phyloP scores from a whole-genome alignment of 2,888 invertebrate species.

The Sycophila texana region DNA sequence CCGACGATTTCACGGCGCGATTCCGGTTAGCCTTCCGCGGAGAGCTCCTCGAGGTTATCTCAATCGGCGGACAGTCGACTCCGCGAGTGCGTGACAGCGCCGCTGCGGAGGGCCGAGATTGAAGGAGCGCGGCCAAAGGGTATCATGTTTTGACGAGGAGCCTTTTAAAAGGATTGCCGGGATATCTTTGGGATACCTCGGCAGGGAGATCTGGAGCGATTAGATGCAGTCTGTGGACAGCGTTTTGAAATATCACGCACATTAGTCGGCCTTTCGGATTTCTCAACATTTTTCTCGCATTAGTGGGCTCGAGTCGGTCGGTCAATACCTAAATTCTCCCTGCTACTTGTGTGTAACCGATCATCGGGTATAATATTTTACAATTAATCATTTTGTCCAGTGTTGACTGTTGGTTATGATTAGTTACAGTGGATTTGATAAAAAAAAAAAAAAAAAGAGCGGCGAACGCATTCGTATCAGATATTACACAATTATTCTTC shows the following conservation, averaged over 20 bases:
- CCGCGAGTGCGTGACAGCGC: neutral
- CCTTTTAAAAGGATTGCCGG: constrained; percentile 30
- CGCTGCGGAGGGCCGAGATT: neutral
- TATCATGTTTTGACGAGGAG: constrained; percentile 35
- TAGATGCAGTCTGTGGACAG: constrained; percentile 9
- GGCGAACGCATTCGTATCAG: too few relatives aligned
- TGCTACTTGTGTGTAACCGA: too few relatives aligned
- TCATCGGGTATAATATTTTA: too few relatives aligned
- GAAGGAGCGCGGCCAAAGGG: neutral
- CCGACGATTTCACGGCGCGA: constrained; percentile 60
- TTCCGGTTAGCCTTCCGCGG: constrained; percentile 58
- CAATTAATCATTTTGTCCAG: too few relatives aligned
- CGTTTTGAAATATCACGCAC: neutral
- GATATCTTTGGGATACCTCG: neutral
- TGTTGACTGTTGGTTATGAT: too few relatives aligned
- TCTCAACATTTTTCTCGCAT: neutral
- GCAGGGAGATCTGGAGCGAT: constrained; percentile 22
- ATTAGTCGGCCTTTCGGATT: neutral
- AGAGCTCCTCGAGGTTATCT: constrained; percentile 63
- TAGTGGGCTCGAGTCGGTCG: neutral
- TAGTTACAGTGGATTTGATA: too few relatives aligned
- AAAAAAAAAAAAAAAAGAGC: too few relatives aligned
- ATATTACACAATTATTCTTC: too few relatives aligned
- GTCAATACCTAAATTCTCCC: too few relatives aligned
- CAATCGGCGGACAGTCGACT: constrained; percentile 57